Evolutionary conservation across 2,797 vertebrate genomes (phyloP), one percentile per base, ranked within the genome.

Genomic region (Glossophaga mutica): DNA sequence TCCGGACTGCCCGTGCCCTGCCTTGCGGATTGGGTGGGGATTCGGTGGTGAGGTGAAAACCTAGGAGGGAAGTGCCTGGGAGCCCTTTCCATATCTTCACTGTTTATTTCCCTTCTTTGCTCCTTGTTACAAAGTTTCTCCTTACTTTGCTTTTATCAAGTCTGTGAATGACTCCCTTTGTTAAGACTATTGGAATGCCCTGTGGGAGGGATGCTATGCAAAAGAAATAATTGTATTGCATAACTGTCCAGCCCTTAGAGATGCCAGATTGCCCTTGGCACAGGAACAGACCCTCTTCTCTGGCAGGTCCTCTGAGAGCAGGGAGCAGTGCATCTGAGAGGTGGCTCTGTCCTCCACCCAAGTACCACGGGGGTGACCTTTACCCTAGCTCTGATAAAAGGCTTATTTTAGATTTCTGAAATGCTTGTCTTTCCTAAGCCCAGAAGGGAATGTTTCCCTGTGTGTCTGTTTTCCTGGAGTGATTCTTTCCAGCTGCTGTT

Each of bases 81-180:
- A 37, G 55, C n/a, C 46, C 67, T 50, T 24, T 85, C 15, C 62
- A 6, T 77, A 39, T 91, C 37, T 73, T 83, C 59, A 26, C 65
- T 65, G 71, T 86, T 88, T 84, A 62, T 86, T 95, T 93, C 44
- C 74, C 68, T n/a, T 79, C 88, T 84, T 73, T 85, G 67, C 68
- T 92, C 74, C 24, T 2, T 24, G 73, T 71, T 82, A 85, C 85
- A 91, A n/a, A 94, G 91, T 97, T 93, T 94, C 87, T 86, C 87
- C 73, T 90, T 79, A 83, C 82, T 89, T 93, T 70, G 85, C 94
- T 97, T 97, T 97, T 93, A 96, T 96, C 87, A 44, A 76, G 48
- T 65, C 57, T 74, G 42, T 97, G 96, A 97, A 97, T 96, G 94
- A 93, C 87, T 65, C 48, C 78, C 82, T 97, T 97, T 97, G 97